A percentile compares a stretch with the other conserved stretches of the same genome.
Conservation (phyloP, 2,888 invertebrate species). For the Petrolisthes manimaculis region DNA sequence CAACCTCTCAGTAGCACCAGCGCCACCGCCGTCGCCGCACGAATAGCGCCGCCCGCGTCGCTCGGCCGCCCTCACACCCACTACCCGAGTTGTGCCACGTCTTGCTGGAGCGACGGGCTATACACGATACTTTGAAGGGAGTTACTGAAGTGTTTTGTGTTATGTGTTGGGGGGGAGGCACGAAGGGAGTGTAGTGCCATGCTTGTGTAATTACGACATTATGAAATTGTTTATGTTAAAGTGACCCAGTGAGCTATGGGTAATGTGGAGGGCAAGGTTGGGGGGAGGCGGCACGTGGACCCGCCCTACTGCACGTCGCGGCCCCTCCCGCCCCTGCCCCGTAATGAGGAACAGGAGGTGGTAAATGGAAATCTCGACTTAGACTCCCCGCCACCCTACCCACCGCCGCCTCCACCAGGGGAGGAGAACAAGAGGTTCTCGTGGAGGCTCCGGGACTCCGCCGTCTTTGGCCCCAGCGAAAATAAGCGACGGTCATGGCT, state of each 20-base stretch:
- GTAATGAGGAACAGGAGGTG: slow-evolving; percentile 37
- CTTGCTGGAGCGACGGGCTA: slow-evolving; percentile 1
- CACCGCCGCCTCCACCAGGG: slow-evolving; percentile 51
- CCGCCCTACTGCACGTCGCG: slow-evolving; percentile 51
- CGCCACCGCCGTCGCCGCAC: slow-evolving; percentile 48
- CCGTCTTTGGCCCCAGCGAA: slow-evolving; percentile 57
- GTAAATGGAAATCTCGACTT: slow-evolving; percentile 32
- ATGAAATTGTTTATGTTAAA: slow-evolving; percentile 28
- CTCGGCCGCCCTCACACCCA: slow-evolving; percentile 59
- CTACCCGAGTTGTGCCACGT: slow-evolving; percentile 26
- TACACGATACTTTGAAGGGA: neutral
- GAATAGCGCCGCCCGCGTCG: slow-evolving; percentile 32
- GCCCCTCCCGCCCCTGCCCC: slow-evolving; percentile 49
- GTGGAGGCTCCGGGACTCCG: slow-evolving; percentile 54
- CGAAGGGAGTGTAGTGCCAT: neutral
- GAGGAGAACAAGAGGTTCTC: slow-evolving; percentile 45
- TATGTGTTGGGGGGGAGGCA: neutral
- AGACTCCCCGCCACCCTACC: slow-evolving; percentile 51
- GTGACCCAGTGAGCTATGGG: slow-evolving; percentile 42
- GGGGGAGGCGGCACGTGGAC: slow-evolving; percentile 47
- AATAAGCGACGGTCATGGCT: slow-evolving; percentile 57
- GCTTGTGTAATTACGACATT: neutral
- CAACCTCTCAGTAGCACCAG: slow-evolving; percentile 49
- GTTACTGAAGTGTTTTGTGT: slow-evolving; percentile 16
- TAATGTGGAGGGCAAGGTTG: slow-evolving; percentile 49